Base-by-base conservation (phyloP, 2,888 invertebrate species). In the Parnassius mnemosyne region DNA sequence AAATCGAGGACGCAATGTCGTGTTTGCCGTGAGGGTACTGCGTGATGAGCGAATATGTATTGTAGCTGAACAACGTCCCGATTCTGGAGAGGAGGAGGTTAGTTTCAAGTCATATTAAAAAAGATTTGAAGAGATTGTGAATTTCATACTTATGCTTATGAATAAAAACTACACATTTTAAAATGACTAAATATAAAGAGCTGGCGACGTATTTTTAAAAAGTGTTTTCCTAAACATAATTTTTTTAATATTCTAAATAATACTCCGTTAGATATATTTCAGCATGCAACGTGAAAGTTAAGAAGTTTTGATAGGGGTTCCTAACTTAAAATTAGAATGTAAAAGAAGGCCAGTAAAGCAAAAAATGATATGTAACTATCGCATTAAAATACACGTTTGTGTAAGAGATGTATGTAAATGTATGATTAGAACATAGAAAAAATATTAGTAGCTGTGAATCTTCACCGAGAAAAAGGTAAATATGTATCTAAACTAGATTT, bases 31-130 rank as follows among this genome's bases (percentile, higher is more conserved):
- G 71, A 93, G 96, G 68, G 99, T 99, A 2, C 85, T 99, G 62
- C 92, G 99, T 9, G 99, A 99, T 82, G 99, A 99, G 81, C 93
- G 99, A 71, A 99, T 99, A 79, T 98, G 99, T 83, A 99, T 99
- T 54, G 98, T 99, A 66, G 99, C 99, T 0, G 99, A 99, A 81
- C 99, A 99, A 84, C 93, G 99, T 58, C 99, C 99, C 0, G 99
- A 99, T 82, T 99, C 99, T 85, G 97, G 98, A 44, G 99, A 99
- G 85, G 99, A 99, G 88, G 99, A 99, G 94, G 97, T 97, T 80
- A 79, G 78, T 59, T 52, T 13, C 5, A 3, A 34, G 11, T 43
- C 43, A 43, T 3, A 11, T 43, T 10, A 3, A 11, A 11, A 10
- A n/a, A n/a, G n/a, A n/a, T n/a, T 11, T 43, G 43, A 1, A 9